Base-by-base conservation (phyloP, 1,140 invertebrate species). In the Cydia fagiglandana region DNA sequence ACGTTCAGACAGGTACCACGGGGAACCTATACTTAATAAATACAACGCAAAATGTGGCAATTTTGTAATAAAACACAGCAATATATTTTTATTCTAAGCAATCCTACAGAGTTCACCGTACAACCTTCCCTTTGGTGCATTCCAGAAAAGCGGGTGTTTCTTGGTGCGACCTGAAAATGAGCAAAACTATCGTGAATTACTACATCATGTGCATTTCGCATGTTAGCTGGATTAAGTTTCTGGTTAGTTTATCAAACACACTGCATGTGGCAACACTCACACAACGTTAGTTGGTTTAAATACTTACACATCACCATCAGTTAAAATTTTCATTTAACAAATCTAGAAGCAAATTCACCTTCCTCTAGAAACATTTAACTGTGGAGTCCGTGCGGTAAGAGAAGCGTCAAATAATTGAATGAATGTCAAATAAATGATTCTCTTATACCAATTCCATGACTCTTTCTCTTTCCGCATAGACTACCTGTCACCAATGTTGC, bases 61-160 rank as follows among this genome's bases (percentile, higher is more conserved):
- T 9, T 17, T 56, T 56, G 53, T 56, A 56, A 56, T 56, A 50
- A 50, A 56, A 56, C 15, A 17, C 15, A 7, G 20, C n/a, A 7
- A 56, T 20, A 56, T 9, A 5, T 20, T 20, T 15, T 5, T 56
- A 56, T 20, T 15, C n/a, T 56, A 56, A 56, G 6, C 53, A 56
- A n/a, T 56, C 2, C n/a, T n/a, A 17, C 15, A 15, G 5, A 53
- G n/a, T 20, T 56, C 15, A 56, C 10, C 2, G 38, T 17, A 56
- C 6, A 56, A n/a, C 15, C 53, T 56, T 56, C 53, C 64, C 64
- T n/a, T 30, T 34, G 64, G 64, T 68, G 64, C 64, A 68, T 68
- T 30, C 28, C 64, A 68, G 64, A 68, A 68, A 68, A 68, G 30
- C 64, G 64, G 15, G 30, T 68, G 28, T 30, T 4, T 68, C 64